phyloP scores from a whole-genome alignment of 2,113 vertebrate genomes.

The Epinephelus cyanopodus region DNA sequence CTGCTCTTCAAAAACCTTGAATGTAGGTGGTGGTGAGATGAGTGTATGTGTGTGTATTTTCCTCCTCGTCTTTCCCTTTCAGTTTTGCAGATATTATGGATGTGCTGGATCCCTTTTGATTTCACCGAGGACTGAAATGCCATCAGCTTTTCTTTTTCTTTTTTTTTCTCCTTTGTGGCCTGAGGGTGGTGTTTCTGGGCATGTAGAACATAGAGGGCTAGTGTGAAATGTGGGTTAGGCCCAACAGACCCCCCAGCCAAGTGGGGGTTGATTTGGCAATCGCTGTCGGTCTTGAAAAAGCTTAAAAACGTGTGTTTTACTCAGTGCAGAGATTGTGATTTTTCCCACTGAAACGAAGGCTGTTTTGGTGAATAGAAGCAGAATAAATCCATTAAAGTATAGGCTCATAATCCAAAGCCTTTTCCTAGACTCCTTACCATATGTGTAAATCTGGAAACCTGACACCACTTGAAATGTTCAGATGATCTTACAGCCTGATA shows the following conservation, averaged over 20 bases:
- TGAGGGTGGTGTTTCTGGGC: slow-evolving; percentile 57
- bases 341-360: background rate
- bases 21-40: slow-evolving; percentile 82
- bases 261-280: slow-evolving; percentile 6
- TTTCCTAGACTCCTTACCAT: background rate
- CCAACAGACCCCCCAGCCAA: slow-evolving; percentile 10
- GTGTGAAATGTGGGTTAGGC: slow-evolving; percentile 63
- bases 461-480: slow-evolving; percentile 26
- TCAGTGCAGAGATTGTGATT: background rate
- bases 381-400: background rate
- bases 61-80: slow-evolving; percentile 61
- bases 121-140: slow-evolving; percentile 42
- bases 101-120: slow-evolving; percentile 63
- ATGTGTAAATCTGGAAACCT: slow-evolving; percentile 28
- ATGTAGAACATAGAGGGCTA: slow-evolving; percentile 35
- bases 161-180: slow-evolving; percentile 19
- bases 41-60: slow-evolving; percentile 61
- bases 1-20: slow-evolving; percentile 85
- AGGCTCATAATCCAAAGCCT: background rate
- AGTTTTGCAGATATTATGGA: slow-evolving; percentile 75
- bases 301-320: background rate
- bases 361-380: background rate
- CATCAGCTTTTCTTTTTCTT: slow-evolving; percentile 22
- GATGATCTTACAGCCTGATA: slow-evolving; percentile 47
- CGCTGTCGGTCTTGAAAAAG: background rate